These are phyloP conservation scores for Forbesichthys papilliferus DNA, from an alignment of 2,113 vertebrate genomes.

Conservation along the genomic window DNA sequence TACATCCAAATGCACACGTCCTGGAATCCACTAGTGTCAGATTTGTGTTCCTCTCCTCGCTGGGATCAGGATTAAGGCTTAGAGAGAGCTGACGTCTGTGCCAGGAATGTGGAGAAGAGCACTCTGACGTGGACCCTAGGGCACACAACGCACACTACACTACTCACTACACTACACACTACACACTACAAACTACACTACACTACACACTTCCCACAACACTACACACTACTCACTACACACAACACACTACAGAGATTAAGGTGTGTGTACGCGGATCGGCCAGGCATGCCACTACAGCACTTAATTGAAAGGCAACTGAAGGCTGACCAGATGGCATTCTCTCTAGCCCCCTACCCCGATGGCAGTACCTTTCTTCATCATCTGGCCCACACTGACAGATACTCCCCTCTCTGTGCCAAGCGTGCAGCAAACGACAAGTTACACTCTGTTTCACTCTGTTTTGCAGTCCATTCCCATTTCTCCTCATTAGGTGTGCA, in stretches of 20 bases:
- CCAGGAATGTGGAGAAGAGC: constrained; percentile 32
- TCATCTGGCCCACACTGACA: constrained; percentile 34
- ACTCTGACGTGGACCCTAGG: constrained; percentile 32
- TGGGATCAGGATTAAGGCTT: constrained; percentile 38
- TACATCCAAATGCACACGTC: constrained; percentile 52
- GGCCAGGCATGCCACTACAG: constrained; percentile 64
- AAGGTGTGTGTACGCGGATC: constrained; percentile 41
- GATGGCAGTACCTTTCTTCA: constrained; percentile 55
- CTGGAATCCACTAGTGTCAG: constrained; percentile 38
- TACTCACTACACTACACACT: no score
- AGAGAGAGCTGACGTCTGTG: not conserved
- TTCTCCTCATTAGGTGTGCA: not conserved
- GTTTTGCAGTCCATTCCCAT: not conserved
- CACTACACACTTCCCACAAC: no score
- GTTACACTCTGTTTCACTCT: no score
- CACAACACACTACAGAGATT: constrained; percentile 45
- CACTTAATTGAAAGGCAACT: constrained; percentile 65
- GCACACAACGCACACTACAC: constrained; percentile 36
- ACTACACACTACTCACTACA: no score
- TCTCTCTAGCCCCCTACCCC: constrained; percentile 30
- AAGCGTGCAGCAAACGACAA: not conserved
- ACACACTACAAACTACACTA: no score
- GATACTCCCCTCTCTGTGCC: constrained; percentile 40
- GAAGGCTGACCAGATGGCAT: constrained; percentile 64
- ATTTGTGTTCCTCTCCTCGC: constrained; percentile 22